phyloP scores from a whole-genome alignment of 2,888 invertebrate species.

The Acronicta leporina region DNA sequence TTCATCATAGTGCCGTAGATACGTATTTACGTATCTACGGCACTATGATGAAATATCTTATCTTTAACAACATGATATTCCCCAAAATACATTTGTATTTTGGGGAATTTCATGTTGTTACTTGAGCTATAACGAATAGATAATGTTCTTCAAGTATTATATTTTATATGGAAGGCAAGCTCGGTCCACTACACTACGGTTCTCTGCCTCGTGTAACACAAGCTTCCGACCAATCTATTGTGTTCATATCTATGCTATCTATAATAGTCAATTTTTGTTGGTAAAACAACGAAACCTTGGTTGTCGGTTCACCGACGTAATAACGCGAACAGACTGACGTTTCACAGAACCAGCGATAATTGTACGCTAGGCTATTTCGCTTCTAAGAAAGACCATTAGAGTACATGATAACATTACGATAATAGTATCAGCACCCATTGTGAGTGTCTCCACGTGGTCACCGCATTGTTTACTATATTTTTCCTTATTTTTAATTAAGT shows the following conservation, averaged over 20 bases:
- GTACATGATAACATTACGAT: constrained; percentile 80
- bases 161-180: too few species aligned
- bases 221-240: constrained; percentile 38
- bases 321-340: constrained; percentile 67
- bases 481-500: constrained; percentile 51
- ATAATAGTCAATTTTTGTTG: constrained; percentile 43
- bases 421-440: constrained; percentile 75
- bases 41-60: too few species aligned
- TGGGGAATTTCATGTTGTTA: too few species aligned
- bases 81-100: too few species aligned
- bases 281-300: constrained; percentile 45
- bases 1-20: neutral
- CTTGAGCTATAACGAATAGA: too few species aligned
- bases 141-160: neutral
- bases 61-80: too few species aligned
- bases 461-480: constrained; percentile 56
- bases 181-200: too few species aligned
- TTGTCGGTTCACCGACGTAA: constrained; percentile 61
- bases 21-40: too few species aligned
- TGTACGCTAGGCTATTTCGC: constrained; percentile 69
- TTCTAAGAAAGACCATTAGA: constrained; percentile 78
- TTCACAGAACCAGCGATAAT: constrained; percentile 83
- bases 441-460: constrained; percentile 59
- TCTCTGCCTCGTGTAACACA: too few species aligned
- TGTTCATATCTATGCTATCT: constrained; percentile 45